Conservation (phyloP, 1,140 invertebrate species). For the Brachystomella parvula region DNA sequence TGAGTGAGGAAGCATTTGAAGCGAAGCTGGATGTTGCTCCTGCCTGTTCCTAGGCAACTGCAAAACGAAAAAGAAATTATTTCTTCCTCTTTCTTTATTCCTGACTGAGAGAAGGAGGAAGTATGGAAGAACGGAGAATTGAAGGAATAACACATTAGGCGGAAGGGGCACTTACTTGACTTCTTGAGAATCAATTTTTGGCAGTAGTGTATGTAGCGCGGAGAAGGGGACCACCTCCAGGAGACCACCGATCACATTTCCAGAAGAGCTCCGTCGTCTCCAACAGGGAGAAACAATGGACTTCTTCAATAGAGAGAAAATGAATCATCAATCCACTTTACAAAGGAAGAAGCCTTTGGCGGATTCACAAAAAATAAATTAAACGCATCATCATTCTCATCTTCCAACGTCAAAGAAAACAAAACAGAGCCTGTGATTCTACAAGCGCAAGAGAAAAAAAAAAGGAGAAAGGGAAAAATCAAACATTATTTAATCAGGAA, state of each 20-base stretch:
- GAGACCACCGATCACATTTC: background rate
- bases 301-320: background rate
- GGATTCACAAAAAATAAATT: too few relatives aligned
- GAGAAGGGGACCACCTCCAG: background rate
- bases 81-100: background rate
- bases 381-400: too few relatives aligned
- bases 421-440: too few relatives aligned
- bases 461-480: too few relatives aligned
- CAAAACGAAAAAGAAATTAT: background rate
- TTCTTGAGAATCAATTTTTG: conserved; percentile 24
- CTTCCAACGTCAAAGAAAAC: too few relatives aligned
- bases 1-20: too few relatives aligned
- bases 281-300: background rate
- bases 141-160: conserved; percentile 19
- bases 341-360: too few relatives aligned
- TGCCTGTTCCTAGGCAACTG: background rate
- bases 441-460: too few relatives aligned
- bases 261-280: background rate
- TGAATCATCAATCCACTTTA: conserved; percentile 5
- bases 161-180: background rate
- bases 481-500: too few relatives aligned
- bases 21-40: too few relatives aligned
- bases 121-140: background rate
- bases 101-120: background rate
- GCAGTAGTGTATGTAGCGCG: background rate